Base-by-base conservation (phyloP, 1,140 invertebrate genomes). In the Drusus annulatus region DNA sequence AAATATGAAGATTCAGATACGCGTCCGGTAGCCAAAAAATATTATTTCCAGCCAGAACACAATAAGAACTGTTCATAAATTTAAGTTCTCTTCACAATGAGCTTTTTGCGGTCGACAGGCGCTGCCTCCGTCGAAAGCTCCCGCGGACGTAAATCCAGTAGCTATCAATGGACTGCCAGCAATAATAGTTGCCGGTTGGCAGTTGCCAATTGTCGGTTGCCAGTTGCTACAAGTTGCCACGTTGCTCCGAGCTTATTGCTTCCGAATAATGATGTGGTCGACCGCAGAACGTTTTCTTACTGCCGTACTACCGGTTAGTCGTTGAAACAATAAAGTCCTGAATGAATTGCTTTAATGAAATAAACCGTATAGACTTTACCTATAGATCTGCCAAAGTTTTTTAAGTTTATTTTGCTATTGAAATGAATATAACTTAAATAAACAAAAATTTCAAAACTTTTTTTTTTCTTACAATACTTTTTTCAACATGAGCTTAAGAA, bases 71-170 rank as follows among this genome's bases (percentile, higher is more conserved):
- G 65, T 74, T 54, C 69, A 74, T 74, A 74, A 74, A 74, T 74
- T 36, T 56, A 23, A 74, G 52, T 21, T 74, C 23, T 74, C 21
- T 25, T 54, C 17, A 74, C 69, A 74, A 74, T 74, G 69, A 74
- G 51, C 65, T 74, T 74, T 80, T 80, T 80, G 78, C 56, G 78
- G 78, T 80, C 19, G 58, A 58, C 62, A 45, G 65, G 25, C 21
- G 51, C 54, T 45, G 15, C 45, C 25, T 21, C 63, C 58, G 17
- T 17, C 21, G 52, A 51, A 23, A 60, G 62, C 31, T 76, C 50
- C 25, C 25, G 36, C 50, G 54, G 58, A 78, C 76, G 68, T 81
- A 79, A 81, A 81, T 79, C 76, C 80, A 31, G 80, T 81, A 81
- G 80, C 80, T 25, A 68, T 81, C 76, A 79, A 81, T 62, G 65